phyloP scores from a whole-genome alignment of 2,888 invertebrate genomes.

The Notocelia uddmanniana region DNA sequence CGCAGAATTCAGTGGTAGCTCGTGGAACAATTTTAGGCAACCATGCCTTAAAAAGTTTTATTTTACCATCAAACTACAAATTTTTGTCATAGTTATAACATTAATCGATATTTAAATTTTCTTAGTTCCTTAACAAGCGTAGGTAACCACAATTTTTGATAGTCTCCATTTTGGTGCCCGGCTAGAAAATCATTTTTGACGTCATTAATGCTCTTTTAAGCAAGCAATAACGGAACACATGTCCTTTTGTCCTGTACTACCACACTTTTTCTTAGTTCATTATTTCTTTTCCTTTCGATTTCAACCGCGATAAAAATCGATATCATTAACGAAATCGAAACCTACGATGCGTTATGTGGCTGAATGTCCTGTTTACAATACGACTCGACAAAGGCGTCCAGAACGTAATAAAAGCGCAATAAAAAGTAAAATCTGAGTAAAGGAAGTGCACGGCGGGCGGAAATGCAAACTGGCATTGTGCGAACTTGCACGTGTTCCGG shows the following conservation, averaged over 20 bases:
- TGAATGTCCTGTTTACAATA: conserved; percentile 80
- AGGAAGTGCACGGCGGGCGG: conserved; percentile 85
- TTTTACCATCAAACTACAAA: too few species aligned
- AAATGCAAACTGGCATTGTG: conserved; percentile 85
- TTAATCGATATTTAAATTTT: too few species aligned
- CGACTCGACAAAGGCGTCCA: conserved; percentile 74
- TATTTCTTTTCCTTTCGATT: conserved; percentile 79
- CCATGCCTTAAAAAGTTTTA: too few species aligned
- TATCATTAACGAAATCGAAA: conserved; percentile 86
- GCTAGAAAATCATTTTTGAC: background rate
- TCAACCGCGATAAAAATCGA: conserved; percentile 77
- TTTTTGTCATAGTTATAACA: too few species aligned
- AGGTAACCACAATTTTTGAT: too few species aligned
- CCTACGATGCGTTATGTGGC: conserved; percentile 80
- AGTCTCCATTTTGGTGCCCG: too few species aligned
- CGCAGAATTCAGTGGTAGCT: conserved; percentile 7
- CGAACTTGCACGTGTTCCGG: conserved; percentile 85
- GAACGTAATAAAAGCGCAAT: conserved; percentile 78
- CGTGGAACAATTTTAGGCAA: background rate
- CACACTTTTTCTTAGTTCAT: conserved; percentile 45
- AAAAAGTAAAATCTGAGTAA: conserved; percentile 83
- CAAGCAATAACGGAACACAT: background rate
- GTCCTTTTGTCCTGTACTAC: conserved; percentile 22
- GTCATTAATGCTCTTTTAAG: background rate
- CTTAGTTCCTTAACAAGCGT: too few species aligned